Evolutionary conservation across 2,113 vertebrate genomes (phyloP), one percentile per base, ranked within the genome.

Genomic region (Cairina moschata): DNA sequence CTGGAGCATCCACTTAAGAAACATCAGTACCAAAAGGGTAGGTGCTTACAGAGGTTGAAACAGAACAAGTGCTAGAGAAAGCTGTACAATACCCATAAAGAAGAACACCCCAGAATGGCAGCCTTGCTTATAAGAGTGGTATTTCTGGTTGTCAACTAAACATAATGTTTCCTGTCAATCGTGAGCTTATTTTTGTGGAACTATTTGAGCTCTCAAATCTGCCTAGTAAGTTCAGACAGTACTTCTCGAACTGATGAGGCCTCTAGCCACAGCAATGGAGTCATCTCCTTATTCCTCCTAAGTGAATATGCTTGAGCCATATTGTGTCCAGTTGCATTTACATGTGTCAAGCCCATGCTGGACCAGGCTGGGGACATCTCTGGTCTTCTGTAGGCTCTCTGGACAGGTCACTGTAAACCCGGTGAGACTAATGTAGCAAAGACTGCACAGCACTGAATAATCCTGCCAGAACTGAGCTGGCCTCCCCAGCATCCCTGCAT

Each of bases 371-470:
- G 28, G 73, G 28, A 16, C 46, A 16, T 65, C 56, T 72, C 26
- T 29, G 10, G 28, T 80, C 50, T 31, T 72, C 59, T n/a, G 11
- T 56, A 23, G 21, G 10, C 23, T 58, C 59, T 21, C 50, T 59
- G 55, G 13, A 63, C 74, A 21, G 46, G 68, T 92, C 77, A 73
- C 42, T 1, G 0, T 31, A 56, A 46, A 29, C 63, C 34, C 31
- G 23, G 52, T 18, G 67, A 65, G 54, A 52, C 31, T 42, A 13
- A 68, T 31, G 38, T 34, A 63, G 55, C 73, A 67, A 62, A 36
- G 80, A 11, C 77, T 59, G 31, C 68, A 66, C 36, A 46, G 75
- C 88, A 17, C 55, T 50, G 46, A 88, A 68, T 86, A 92, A 95
- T 72, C 73, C 68, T 90, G 83, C 80, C 77, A 94, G 73, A 92